Percentiles rank a stretch among this genome's conserved stretches.
phyloP scores from a whole-genome alignment of 2,888 invertebrate species.

The Eremobia ochroleuca region DNA sequence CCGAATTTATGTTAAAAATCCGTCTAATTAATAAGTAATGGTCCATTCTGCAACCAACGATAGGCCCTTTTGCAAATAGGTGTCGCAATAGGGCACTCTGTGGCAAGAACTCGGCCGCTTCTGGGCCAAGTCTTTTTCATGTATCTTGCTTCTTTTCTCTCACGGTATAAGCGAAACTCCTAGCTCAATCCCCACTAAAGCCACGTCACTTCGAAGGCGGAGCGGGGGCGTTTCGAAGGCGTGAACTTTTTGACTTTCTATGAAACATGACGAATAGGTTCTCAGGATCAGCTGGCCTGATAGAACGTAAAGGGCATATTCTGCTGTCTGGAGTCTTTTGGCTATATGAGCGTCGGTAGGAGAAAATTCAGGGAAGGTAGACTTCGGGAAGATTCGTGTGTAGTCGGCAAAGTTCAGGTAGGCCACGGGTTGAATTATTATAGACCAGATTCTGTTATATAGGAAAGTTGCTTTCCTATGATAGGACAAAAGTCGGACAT shows the following conservation, averaged over 20 bases:
- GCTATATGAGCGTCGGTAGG: background rate
- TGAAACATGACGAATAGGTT: constrained; percentile 36
- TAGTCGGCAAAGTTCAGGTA: background rate
- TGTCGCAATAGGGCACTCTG: background rate
- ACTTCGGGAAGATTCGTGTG: background rate
- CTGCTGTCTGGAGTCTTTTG: background rate
- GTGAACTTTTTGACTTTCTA: constrained; percentile 63
- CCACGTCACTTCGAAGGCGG: constrained; percentile 55
- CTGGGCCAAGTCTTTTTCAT: constrained; percentile 11
- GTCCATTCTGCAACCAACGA: background rate
- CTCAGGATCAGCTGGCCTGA: constrained; percentile 35
- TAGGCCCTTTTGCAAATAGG: background rate
- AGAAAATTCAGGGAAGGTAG: background rate
- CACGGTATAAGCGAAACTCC: constrained; percentile 21
- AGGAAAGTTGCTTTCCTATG: background rate
- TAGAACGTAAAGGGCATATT: constrained; percentile 13
- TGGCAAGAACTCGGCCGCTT: background rate
- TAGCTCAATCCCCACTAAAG: constrained; percentile 48
- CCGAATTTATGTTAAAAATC: background rate
- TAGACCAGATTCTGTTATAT: too few species aligned
- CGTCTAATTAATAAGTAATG: background rate
- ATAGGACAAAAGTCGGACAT: too few species aligned
- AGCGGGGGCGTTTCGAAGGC: constrained; percentile 59
- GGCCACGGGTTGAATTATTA: background rate
- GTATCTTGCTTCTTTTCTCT: constrained; percentile 33